Conservation (phyloP, 2,888 invertebrate species). For the Lepas anatifera region DNA sequence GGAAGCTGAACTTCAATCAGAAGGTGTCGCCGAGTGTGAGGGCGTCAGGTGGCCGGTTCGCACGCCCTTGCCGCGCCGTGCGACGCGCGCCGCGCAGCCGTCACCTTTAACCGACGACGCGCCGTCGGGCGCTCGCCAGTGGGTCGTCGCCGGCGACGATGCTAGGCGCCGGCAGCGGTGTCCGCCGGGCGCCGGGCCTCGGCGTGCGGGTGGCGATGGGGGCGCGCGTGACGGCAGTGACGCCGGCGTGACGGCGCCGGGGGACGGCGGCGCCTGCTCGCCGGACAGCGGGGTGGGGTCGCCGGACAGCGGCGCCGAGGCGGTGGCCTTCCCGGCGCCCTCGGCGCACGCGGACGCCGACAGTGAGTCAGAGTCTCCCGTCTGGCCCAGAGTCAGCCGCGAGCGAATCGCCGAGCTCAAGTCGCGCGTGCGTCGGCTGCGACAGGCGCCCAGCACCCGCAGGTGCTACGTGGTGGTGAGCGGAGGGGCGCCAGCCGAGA, state of each 20-base stretch:
- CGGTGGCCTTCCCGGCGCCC: neutral
- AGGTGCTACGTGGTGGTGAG: slow-evolving; percentile 1
- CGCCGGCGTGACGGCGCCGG: neutral
- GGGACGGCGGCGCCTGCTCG: neutral
- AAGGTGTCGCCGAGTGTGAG: too few species aligned
- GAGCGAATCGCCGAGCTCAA: neutral
- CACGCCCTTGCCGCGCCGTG: too few species aligned
- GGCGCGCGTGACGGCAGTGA: neutral
- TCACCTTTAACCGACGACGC: neutral
- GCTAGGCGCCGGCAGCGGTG: neutral
- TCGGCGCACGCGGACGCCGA: neutral
- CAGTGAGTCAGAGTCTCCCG: too few species aligned
- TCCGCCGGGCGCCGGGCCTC: neutral
- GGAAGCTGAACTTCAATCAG: too few species aligned
- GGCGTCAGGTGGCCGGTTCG: too few species aligned
- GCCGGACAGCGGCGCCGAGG: neutral
- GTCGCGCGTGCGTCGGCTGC: neutral
- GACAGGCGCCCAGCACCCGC: neutral
- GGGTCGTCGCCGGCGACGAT: neutral
- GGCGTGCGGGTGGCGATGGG: neutral
- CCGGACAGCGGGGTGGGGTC: neutral
- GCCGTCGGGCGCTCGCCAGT: neutral
- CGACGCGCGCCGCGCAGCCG: neutral
- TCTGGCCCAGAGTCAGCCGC: neutral
- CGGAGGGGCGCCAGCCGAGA: neutral